Conservation (phyloP, 2,888 invertebrate genomes). For the Lypha dubia region DNA sequence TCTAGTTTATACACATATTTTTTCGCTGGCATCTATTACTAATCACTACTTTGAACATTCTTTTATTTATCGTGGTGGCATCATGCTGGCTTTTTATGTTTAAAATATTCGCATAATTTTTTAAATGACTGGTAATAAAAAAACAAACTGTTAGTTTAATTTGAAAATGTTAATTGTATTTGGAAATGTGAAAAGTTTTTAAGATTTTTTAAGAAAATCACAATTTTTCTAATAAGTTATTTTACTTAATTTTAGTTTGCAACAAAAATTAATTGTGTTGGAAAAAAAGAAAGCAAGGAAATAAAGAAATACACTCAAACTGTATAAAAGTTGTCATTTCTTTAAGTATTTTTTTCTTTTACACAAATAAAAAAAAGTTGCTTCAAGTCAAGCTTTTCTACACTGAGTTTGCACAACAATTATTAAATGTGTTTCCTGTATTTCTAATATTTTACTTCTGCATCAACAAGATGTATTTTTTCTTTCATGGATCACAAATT, state of each 20-base stretch:
- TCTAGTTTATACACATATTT: too few species aligned
- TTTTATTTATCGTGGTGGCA: slow-evolving; percentile 2
- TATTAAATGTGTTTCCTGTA: not conserved
- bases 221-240: not conserved
- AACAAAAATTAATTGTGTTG: not conserved
- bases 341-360: too few species aligned
- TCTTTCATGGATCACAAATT: slow-evolving; percentile 5
- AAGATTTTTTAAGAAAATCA: not conserved
- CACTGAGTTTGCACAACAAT: not conserved
- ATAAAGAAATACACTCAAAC: not conserved
- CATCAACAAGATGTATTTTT: slow-evolving; percentile 1
- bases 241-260: not conserved
- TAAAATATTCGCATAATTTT: slow-evolving; percentile 14
- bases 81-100: slow-evolving; percentile 44
- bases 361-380: too few species aligned
- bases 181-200: not conserved
- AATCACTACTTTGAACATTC: not conserved
- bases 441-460: too few species aligned
- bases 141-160: slow-evolving; percentile 21
- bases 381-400: not conserved
- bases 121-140: slow-evolving; percentile 29
- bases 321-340: too few species aligned
- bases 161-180: slow-evolving; percentile 16
- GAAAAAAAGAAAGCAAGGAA: not conserved
- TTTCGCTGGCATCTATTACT: too few species aligned